Percentiles rank a stretch among this genome's conserved stretches.
These are phyloP conservation scores for Eueremaeus valkanovi DNA, from an alignment of 2,888 invertebrate genomes.

Conservation along the genomic window DNA sequence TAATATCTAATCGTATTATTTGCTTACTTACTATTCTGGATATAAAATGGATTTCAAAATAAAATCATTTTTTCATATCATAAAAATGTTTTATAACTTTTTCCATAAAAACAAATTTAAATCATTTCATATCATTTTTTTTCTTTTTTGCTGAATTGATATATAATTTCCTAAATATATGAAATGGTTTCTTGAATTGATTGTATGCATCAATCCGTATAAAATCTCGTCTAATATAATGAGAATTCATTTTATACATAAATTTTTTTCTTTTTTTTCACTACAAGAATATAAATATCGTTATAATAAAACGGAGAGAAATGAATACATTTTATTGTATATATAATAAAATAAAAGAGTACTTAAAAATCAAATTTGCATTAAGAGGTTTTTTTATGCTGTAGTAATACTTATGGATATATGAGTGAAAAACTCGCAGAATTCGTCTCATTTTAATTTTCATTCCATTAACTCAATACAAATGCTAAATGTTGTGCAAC, in stretches of 20 bases:
- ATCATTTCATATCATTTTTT: background rate
- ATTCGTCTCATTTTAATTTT: constrained; percentile 23
- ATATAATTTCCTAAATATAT: background rate
- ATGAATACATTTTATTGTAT: constrained; percentile 27
- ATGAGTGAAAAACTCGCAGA: no score
- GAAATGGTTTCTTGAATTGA: constrained; percentile 14
- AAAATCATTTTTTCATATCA: background rate
- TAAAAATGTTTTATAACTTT: background rate
- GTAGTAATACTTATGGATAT: constrained; percentile 14
- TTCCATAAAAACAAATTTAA: background rate
- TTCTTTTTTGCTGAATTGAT: background rate
- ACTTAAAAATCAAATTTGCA: constrained; percentile 33
- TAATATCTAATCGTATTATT: background rate
- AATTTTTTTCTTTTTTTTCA: no score
- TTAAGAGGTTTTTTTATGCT: constrained; percentile 21
- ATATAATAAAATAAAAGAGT: constrained; percentile 27
- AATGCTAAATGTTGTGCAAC: constrained; percentile 24
- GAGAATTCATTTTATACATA: constrained; percentile 1
- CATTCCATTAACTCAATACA: constrained; percentile 30
- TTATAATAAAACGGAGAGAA: background rate
- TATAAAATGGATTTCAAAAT: background rate
- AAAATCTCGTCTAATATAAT: background rate
- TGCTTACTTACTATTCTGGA: background rate
- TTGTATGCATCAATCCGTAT: constrained; percentile 2
- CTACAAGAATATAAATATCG: background rate